Conservation (phyloP, 2,888 invertebrate species). For the Alloplasta piceator region DNA sequence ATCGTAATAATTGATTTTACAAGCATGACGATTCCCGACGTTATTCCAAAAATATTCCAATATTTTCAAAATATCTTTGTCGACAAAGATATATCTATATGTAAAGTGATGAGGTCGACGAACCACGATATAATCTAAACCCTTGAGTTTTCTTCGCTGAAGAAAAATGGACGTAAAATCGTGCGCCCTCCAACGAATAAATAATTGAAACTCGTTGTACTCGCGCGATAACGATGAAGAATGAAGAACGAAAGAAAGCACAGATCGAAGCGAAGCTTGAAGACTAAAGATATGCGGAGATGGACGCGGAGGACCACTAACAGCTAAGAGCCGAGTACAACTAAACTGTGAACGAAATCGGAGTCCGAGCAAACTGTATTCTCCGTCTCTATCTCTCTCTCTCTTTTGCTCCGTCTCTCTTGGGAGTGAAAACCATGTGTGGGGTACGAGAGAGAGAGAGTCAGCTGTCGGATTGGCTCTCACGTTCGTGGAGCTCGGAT, state of each 20-base stretch:
- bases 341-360: constrained; percentile 52
- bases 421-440: constrained; percentile 59
- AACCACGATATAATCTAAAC: constrained; percentile 2
- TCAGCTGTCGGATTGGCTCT: constrained; percentile 62
- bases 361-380: not conserved
- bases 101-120: not conserved
- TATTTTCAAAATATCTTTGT: constrained; percentile 1
- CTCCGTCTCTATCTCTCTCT: not conserved
- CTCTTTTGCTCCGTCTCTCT: not conserved
- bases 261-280: constrained; percentile 8
- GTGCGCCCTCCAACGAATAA: too few species aligned
- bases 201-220: not conserved
- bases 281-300: constrained; percentile 16
- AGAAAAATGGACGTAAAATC: not conserved
- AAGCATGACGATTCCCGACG: constrained; percentile 67
- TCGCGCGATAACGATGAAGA: constrained; percentile 5
- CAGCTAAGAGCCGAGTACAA: constrained; percentile 59
- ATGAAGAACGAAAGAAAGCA: constrained; percentile 3
- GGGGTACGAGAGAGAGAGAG: constrained; percentile 61
- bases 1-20: constrained; percentile 65
- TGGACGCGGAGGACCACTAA: constrained; percentile 49
- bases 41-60: constrained; percentile 19
- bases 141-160: not conserved
- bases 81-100: not conserved
- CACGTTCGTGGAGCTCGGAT: constrained; percentile 30